Percentiles rank a stretch among this genome's conserved stretches.
phyloP scores from a whole-genome alignment of 2,888 invertebrate genomes.

The Caenorhabditis sp. region DNA sequence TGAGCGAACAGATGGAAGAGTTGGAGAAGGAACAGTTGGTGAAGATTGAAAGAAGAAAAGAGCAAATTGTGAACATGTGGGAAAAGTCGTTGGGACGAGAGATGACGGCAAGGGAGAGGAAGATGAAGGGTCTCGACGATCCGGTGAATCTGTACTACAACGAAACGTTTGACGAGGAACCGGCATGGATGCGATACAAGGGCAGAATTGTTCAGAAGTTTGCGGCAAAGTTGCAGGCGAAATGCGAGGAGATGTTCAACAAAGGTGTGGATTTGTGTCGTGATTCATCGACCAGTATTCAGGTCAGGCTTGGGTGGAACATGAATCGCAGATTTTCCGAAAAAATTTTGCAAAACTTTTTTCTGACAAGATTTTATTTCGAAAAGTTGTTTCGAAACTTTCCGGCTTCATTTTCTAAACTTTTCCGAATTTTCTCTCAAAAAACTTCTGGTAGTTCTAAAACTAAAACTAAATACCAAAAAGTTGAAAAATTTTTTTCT shows the following conservation, averaged over 20 bases:
- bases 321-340: too few species aligned
- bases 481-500: too few species aligned
- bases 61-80: constrained; percentile 26
- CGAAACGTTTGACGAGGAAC: constrained; percentile 22
- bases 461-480: too few species aligned
- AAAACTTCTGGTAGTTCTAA: too few species aligned
- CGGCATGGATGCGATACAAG: constrained; percentile 46
- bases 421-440: too few species aligned
- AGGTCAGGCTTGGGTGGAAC: not conserved
- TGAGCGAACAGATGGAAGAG: constrained; percentile 20
- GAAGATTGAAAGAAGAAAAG: constrained; percentile 23
- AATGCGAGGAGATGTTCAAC: constrained; percentile 60
- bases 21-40: constrained; percentile 22
- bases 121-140: constrained; percentile 16
- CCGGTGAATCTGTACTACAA: constrained; percentile 20
- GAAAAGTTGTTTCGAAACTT: too few species aligned
- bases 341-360: too few species aligned
- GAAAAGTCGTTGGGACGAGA: constrained; percentile 33
- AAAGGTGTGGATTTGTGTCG: constrained; percentile 56
- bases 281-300: constrained; percentile 11
- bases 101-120: constrained; percentile 24
- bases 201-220: constrained; percentile 33
- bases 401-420: too few species aligned
- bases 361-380: too few species aligned
- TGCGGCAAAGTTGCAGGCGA: constrained; percentile 45